These are phyloP conservation scores for Acanthosepion esculentum DNA, from an alignment of 2,888 invertebrate species.

Conservation along the genomic window DNA sequence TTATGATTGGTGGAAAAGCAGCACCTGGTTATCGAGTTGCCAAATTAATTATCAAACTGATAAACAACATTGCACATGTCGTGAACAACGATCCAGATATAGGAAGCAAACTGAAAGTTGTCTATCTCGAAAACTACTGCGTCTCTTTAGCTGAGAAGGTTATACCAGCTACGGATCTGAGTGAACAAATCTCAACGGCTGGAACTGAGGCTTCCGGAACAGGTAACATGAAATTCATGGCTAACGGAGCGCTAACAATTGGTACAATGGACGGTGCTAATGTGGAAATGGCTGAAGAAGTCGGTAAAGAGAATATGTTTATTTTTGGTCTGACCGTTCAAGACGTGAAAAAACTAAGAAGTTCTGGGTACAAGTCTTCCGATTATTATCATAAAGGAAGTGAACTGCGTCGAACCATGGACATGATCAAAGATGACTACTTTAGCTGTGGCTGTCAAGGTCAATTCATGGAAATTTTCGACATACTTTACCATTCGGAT, in stretches of 20 bases:
- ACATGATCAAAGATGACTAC: constrained; percentile 23
- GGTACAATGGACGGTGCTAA: constrained; percentile 99
- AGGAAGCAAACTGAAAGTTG: constrained; percentile 92
- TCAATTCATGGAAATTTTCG: neutral
- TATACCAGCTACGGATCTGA: constrained; percentile 98
- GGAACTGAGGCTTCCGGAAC: constrained; percentile 99
- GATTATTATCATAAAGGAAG: neutral
- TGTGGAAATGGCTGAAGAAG: constrained; percentile 95
- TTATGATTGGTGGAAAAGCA: constrained; percentile 91
- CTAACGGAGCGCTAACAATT: constrained; percentile 96
- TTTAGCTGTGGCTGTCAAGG: neutral
- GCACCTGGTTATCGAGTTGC: constrained; percentile 98
- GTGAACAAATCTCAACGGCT: constrained; percentile 98
- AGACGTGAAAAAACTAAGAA: constrained; percentile 78
- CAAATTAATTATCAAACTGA: constrained; percentile 97
- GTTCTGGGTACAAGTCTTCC: neutral
- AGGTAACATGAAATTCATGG: constrained; percentile 99
- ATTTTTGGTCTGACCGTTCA: constrained; percentile 84
- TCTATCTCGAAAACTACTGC: constrained; percentile 97
- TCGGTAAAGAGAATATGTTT: constrained; percentile 95
- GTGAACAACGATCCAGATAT: constrained; percentile 98
- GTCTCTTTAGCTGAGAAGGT: constrained; percentile 98
- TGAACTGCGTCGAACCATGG: neutral
- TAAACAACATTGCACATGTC: constrained; percentile 92
- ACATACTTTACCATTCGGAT: neutral